These are phyloP conservation scores for Chelonia mydas DNA, from an alignment of 2,797 vertebrate species.

Conservation along the genomic window DNA sequence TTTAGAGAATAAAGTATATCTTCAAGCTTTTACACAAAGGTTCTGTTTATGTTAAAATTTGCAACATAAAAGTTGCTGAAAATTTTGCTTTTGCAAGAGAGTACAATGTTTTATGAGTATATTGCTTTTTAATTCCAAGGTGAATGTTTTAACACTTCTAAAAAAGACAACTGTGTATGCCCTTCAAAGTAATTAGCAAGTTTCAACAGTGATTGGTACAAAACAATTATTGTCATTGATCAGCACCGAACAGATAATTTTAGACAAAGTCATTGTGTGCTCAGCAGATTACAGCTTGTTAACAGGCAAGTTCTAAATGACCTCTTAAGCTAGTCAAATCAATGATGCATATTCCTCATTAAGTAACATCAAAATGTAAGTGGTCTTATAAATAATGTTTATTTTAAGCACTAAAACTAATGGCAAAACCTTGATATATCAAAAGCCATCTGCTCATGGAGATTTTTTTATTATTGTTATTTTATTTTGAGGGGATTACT, in stretches of 20 bases:
- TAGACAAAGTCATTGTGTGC: constrained; percentile 98
- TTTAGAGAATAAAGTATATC: background rate
- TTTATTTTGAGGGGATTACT: constrained; percentile 34
- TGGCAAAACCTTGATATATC: constrained; percentile 86
- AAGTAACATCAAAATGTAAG: constrained; percentile 95
- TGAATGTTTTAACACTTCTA: constrained; percentile 67
- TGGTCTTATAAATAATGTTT: constrained; percentile 97
- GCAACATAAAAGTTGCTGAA: background rate
- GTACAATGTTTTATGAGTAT: background rate
- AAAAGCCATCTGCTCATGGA: constrained; percentile 82
- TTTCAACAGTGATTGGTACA: constrained; percentile 93
- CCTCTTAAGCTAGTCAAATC: constrained; percentile 98
- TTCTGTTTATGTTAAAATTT: constrained; percentile 1
- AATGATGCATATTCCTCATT: constrained; percentile 96
- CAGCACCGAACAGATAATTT: constrained; percentile 97
- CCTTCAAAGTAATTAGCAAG: constrained; percentile 97
- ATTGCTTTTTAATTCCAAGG: constrained; percentile 72
- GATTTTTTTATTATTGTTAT: constrained; percentile 49
- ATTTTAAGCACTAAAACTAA: constrained; percentile 93
- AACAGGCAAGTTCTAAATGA: constrained; percentile 93
- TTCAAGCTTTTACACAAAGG: background rate
- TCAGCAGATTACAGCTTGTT: constrained; percentile 90
- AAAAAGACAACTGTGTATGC: constrained; percentile 81
- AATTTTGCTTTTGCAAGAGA: constrained; percentile 23
- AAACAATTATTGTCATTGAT: constrained; percentile 99